Percentiles rank a stretch among this genome's conserved stretches.
phyloP scores from a whole-genome alignment of 2,888 invertebrate species.

The Fissipunctia ypsillon region DNA sequence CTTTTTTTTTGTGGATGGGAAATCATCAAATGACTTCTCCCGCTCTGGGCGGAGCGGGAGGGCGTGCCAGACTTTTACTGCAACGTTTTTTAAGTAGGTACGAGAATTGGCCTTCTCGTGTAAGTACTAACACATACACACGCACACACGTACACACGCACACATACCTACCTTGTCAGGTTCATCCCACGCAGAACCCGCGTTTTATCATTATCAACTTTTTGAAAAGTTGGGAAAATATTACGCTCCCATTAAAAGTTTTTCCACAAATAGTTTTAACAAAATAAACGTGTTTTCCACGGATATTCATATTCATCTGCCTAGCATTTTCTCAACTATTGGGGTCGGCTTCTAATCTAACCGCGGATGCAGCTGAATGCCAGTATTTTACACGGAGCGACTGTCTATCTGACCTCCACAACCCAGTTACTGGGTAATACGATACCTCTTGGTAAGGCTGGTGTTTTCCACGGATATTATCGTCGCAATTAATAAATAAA shows the following conservation, averaged over 20 bases:
- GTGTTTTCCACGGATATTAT: neutral
- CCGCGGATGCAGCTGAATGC: neutral
- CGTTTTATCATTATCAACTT: neutral
- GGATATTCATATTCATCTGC: neutral
- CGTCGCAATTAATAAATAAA: neutral
- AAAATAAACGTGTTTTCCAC: neutral
- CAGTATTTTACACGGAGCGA: neutral
- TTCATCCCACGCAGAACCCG: neutral
- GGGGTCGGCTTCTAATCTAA: neutral
- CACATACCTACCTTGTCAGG: too few relatives aligned
- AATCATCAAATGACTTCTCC: too few relatives aligned
- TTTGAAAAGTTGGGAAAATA: neutral
- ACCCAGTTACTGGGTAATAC: neutral
- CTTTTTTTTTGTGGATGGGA: too few relatives aligned
- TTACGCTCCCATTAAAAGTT: slow-evolving; percentile 3
- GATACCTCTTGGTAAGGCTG: neutral
- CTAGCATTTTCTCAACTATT: neutral
- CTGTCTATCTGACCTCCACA: neutral
- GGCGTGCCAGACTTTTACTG: too few relatives aligned
- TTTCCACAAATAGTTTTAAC: slow-evolving; percentile 3
- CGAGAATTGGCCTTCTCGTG: too few relatives aligned
- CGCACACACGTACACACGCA: too few relatives aligned
- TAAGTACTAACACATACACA: too few relatives aligned
- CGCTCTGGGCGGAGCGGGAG: too few relatives aligned
- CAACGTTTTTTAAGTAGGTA: too few relatives aligned